A percentile compares a stretch with the other conserved stretches of the same genome.
Conservation (phyloP, 2,797 vertebrate species). For the Channallabes apus region DNA sequence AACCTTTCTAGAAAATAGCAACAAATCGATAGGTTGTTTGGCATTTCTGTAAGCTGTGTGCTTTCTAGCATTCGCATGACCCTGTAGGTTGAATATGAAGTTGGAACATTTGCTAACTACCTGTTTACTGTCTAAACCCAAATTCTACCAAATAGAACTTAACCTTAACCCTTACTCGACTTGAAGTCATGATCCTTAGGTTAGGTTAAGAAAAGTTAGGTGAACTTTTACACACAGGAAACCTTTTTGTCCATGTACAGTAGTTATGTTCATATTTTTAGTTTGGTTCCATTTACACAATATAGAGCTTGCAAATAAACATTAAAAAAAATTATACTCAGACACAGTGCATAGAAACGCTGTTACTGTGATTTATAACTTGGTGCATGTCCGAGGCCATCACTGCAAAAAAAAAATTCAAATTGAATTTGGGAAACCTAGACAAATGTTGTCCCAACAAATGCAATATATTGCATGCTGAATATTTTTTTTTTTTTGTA, state of each 20-base stretch:
- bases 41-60: background rate
- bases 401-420: constrained; percentile 18
- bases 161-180: background rate
- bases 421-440: constrained; percentile 21
- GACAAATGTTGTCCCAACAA: constrained; percentile 19
- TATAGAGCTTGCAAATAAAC: constrained; percentile 3
- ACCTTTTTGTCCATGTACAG: background rate
- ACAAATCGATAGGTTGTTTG: constrained; percentile 1
- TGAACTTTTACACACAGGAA: background rate
- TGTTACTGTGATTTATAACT: constrained; percentile 31
- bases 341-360: background rate
- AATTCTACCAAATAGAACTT: background rate
- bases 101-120: background rate
- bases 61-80: background rate
- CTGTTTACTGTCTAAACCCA: background rate
- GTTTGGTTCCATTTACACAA: constrained; percentile 5
- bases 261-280: background rate
- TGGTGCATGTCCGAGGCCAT: constrained; percentile 17
- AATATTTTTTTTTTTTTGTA: background rate
- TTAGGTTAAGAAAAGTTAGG: too few relatives aligned
- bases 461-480: constrained; percentile 27
- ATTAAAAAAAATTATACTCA: constrained; percentile 2
- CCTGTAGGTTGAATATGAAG: background rate
- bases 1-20: background rate
- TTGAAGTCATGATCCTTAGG: background rate